Conservation (phyloP, 2,888 invertebrate genomes). For the Cacoxenus indagator region DNA sequence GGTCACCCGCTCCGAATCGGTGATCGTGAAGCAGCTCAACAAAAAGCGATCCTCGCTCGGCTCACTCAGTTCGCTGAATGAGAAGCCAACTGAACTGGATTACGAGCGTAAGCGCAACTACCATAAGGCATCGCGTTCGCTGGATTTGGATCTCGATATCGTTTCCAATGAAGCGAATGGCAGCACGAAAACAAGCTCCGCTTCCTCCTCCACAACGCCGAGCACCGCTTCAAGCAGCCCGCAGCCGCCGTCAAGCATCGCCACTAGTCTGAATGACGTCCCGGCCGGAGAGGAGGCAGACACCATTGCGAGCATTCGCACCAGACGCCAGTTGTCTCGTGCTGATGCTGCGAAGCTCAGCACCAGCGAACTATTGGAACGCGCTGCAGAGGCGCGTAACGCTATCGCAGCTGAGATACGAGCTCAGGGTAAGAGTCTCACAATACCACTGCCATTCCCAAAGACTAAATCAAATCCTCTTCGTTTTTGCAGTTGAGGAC, state of each 20-base stretch:
- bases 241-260: constrained; percentile 42
- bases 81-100: constrained; percentile 67
- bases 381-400: constrained; percentile 68
- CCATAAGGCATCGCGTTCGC: constrained; percentile 69
- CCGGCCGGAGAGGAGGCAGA: constrained; percentile 48
- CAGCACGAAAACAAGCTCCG: constrained; percentile 22
- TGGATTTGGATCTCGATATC: constrained; percentile 69
- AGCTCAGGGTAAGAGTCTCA: constrained; percentile 59
- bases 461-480: not conserved
- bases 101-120: constrained; percentile 68
- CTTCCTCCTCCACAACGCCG: constrained; percentile 18
- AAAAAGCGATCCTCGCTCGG: constrained; percentile 70
- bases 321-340: constrained; percentile 65
- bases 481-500: constrained; percentile 51
- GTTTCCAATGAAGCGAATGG: constrained; percentile 63
- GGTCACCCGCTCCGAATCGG: constrained; percentile 75
- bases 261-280: constrained; percentile 45
- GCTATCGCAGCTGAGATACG: constrained; percentile 69
- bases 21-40: constrained; percentile 65
- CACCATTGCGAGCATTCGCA: constrained; percentile 62
- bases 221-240: constrained; percentile 61
- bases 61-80: constrained; percentile 69
- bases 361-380: constrained; percentile 68
- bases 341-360: constrained; percentile 67
- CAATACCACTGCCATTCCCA: not conserved